A percentile compares a stretch with the other conserved stretches of the same genome.
phyloP scores from a whole-genome alignment of 2,113 vertebrate genomes.

The Promerops cafer region DNA sequence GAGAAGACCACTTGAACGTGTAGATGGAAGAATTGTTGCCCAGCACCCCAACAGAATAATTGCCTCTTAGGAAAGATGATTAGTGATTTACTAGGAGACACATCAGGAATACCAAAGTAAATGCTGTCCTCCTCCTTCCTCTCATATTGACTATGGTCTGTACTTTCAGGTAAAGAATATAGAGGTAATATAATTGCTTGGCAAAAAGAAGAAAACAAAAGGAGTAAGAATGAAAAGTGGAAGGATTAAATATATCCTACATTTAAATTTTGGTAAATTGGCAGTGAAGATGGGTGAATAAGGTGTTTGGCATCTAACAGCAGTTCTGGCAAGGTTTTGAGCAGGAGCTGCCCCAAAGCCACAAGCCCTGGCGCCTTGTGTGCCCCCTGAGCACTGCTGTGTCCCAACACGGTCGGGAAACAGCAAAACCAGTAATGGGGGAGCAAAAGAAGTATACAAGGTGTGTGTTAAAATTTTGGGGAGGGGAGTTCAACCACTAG shows the following conservation, averaged over 20 bases:
- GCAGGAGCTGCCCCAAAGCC: not conserved
- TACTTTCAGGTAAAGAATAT: not conserved
- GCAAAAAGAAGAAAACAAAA: not conserved
- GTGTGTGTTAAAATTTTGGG: not conserved
- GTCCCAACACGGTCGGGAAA: rapidly evolving
- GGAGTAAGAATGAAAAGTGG: not conserved
- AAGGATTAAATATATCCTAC: not conserved
- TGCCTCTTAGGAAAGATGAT: not conserved
- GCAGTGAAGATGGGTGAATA: not conserved
- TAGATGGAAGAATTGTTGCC: not conserved
- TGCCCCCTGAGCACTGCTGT: rapidly evolving
- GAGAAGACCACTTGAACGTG: not conserved
- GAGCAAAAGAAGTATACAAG: rapidly evolving
- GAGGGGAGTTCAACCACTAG: rapidly evolving
- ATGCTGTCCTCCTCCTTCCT: not conserved
- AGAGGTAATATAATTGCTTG: not conserved
- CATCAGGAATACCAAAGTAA: not conserved
- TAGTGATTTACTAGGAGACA: not conserved
- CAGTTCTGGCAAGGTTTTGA: rapidly evolving
- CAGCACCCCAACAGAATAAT: not conserved
- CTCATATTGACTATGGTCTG: not conserved
- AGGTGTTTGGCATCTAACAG: not conserved
- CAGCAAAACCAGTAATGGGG: rapidly evolving
- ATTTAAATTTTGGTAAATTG: not conserved
- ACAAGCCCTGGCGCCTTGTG: rapidly evolving